These are phyloP conservation scores for Montipora sp. DNA, from an alignment of 64 coral and sea anemone species.

Conservation along the genomic window DNA sequence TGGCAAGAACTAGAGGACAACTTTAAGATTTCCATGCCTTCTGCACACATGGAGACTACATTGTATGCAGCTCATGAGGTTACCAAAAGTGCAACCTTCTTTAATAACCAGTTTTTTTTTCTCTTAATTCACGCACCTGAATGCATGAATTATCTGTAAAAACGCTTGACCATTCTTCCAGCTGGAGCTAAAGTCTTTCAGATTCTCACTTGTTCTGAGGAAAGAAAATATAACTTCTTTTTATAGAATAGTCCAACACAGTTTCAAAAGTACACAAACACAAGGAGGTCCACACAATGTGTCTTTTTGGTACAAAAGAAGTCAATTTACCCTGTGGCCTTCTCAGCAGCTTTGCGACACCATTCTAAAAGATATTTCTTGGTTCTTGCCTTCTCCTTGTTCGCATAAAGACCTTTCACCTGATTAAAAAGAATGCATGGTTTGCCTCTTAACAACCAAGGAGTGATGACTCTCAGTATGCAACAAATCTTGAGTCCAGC, in stretches of 20 bases:
- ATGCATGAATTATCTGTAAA: conserved; percentile 77
- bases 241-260: neutral
- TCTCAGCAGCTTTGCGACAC: conserved; percentile 75
- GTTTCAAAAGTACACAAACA: too few species aligned
- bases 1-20: too few species aligned
- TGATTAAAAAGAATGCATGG: neutral
- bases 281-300: too few species aligned
- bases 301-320: too few species aligned
- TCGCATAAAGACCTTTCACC: conserved; percentile 85
- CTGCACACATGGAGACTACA: too few species aligned
- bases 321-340: conserved; percentile 61
- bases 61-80: too few species aligned
- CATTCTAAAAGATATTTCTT: conserved; percentile 84
- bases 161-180: conserved; percentile 92
- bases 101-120: too few species aligned
- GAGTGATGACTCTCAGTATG: too few species aligned
- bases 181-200: conserved; percentile 83
- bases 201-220: conserved; percentile 53
- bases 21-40: too few species aligned
- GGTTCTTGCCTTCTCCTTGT: conserved; percentile 79
- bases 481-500: too few species aligned
- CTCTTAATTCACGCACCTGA: conserved; percentile 46
- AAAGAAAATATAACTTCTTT: neutral
- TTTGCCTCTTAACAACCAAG: neutral
- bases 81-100: too few species aligned